Percentiles rank a stretch among this genome's conserved stretches.
phyloP scores from a whole-genome alignment of 2,888 invertebrate species.

The Bursaphelenchus okinawaensis region DNA sequence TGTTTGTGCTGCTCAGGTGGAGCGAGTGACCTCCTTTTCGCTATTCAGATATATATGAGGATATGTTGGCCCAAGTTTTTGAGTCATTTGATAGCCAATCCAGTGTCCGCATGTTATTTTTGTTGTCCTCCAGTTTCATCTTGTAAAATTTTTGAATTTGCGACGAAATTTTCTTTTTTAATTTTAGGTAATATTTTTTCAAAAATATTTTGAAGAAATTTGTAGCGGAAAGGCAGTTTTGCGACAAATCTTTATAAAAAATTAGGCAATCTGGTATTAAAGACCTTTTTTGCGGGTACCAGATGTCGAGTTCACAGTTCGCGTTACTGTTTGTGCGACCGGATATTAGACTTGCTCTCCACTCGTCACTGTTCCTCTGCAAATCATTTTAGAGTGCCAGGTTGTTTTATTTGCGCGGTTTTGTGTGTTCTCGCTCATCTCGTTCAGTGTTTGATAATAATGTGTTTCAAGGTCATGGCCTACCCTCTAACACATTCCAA shows the following conservation, averaged over 20 bases:
- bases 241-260: no score
- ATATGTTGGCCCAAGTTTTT: neutral
- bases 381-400: neutral
- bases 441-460: neutral
- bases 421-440: neutral
- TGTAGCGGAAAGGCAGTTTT: no score
- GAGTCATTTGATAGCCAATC: neutral
- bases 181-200: no score
- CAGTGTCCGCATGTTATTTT: neutral
- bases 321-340: neutral
- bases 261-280: no score
- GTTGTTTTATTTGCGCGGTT: neutral
- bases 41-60: neutral
- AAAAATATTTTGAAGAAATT: no score
- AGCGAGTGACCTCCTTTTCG: neutral
- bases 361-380: neutral
- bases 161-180: no score
- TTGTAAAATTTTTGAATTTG: no score
- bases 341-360: neutral
- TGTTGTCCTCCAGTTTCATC: neutral
- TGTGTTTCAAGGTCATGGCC: neutral
- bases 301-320: neutral
- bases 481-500: neutral
- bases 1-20: neutral
- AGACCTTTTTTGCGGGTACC: neutral